Conservation (phyloP, 2,113 vertebrate species). For the Albula glossodonta region DNA sequence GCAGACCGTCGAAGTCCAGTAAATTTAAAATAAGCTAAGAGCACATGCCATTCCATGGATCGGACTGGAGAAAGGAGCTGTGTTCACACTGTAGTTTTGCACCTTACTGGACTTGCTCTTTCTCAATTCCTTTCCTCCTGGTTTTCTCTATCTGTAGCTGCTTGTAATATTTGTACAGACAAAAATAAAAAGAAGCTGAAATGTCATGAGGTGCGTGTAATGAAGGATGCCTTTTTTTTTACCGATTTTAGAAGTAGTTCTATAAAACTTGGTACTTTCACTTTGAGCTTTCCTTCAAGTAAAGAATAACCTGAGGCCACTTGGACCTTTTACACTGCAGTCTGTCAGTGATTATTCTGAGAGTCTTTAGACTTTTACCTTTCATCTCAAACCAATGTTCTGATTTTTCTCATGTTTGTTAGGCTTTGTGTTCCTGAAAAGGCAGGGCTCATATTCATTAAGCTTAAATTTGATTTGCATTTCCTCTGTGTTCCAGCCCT, state of each 20-base stretch:
- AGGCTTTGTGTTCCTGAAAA: conserved; percentile 41
- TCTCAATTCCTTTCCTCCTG: background rate
- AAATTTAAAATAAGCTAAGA: background rate
- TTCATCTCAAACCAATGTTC: too few relatives aligned
- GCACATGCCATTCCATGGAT: background rate
- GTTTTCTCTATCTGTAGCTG: background rate
- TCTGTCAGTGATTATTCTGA: background rate
- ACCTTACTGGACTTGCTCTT: background rate
- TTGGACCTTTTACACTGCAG: background rate
- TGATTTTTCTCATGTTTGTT: too few relatives aligned
- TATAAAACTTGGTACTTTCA: background rate
- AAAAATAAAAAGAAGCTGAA: background rate
- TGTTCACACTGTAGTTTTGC: background rate
- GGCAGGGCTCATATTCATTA: conserved; percentile 38
- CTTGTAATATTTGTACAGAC: background rate
- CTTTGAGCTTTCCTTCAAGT: background rate
- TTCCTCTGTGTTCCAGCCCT: conserved; percentile 57
- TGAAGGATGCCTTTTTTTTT: background rate
- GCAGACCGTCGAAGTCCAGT: background rate
- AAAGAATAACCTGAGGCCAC: background rate
- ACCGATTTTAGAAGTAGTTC: background rate
- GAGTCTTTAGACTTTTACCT: background rate
- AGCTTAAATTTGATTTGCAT: conserved; percentile 1
- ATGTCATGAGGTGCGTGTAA: background rate
- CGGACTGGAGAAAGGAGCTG: background rate